Evolutionary conservation across 1,140 invertebrate genomes (phyloP), one percentile per base, ranked within the genome.

Genomic region (Druon quercuslanigerum): DNA sequence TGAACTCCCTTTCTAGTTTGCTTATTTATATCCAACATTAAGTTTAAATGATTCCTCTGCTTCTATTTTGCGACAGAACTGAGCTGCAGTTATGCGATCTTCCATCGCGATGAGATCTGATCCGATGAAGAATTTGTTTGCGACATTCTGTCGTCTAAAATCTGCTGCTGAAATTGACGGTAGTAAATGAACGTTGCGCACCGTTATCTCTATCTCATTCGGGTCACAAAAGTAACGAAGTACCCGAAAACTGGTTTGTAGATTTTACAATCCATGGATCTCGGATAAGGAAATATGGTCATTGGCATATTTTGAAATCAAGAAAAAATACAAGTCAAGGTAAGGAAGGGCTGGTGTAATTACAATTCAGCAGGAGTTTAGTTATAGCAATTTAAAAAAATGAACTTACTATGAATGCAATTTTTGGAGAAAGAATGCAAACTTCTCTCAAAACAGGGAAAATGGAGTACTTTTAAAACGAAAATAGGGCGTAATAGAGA

Each of bases 171-270:
- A 16, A 66, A 66, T 13, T 66, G 57, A 33, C 57, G 57, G 57
- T 66, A 66, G 57, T 66, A 66, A 66, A 66, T 66, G 57, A 66
- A 66, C 57, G 57, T 33, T 66, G 25, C 40, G 50, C 72, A 50
- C 71, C 76, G 76, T 73, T 77, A 77, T 73, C 75, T 76, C 71
- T 70, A 60, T 77, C 71, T 77, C 75, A 66, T 66, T 73, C 76
- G 56, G 17, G 14, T 7, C 3, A 40, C 57, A 66, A 66, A 40
- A 66, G 57, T 66, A 25, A 66, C 57, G 20, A 66, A 66, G 13
- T 66, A 25, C 19, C 25, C 25, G 20, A 66, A 66, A 66, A 66
- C 57, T 40, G 57, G 57, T 66, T 66, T 66, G 13, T 40, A 66
- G 7, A 16, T 66, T 66, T 56, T 56, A 56, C 54, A 56, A 9